phyloP scores from a whole-genome alignment of 2,797 vertebrate genomes.

The Hydrocynus forskahlii region DNA sequence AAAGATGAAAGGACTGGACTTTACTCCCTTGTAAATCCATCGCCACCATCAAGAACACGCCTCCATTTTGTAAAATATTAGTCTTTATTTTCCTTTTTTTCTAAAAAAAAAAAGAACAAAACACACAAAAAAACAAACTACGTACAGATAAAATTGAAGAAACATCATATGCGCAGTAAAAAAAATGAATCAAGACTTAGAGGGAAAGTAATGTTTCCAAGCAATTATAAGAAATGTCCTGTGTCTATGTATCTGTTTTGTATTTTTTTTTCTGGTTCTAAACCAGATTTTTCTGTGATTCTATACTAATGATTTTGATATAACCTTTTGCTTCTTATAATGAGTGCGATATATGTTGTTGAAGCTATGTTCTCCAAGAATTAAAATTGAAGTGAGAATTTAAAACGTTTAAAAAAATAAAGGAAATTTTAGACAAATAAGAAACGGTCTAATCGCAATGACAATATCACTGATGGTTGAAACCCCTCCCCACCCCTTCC shows the following conservation, averaged over 20 bases:
- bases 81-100: constrained; percentile 98
- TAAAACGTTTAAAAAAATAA: constrained; percentile 85
- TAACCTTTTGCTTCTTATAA: constrained; percentile 99
- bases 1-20: constrained; percentile 90
- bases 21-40: constrained; percentile 89
- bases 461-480: constrained; percentile 86
- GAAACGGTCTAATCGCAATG: constrained; percentile 91
- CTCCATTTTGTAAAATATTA: constrained; percentile 99
- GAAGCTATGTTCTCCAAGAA: constrained; percentile 99
- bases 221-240: constrained; percentile 99
- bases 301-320: constrained; percentile 99
- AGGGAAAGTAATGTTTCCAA: constrained; percentile 98
- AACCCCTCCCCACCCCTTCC: constrained; percentile 73
- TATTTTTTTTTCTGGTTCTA: constrained; percentile 99
- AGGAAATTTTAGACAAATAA: constrained; percentile 97
- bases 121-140: constrained; percentile 73
- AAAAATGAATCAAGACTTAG: constrained; percentile 95
- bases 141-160: constrained; percentile 86
- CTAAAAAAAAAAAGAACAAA: constrained; percentile 82
- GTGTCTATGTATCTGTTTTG: constrained; percentile 99
- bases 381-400: constrained; percentile 99
- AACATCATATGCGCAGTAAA: constrained; percentile 95
- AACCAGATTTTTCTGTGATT: constrained; percentile 99
- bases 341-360: constrained; percentile 99
- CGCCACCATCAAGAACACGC: constrained; percentile 90